Evolutionary conservation across 2,888 invertebrate genomes (phyloP).

Genomic region (Lepeophtheirus nordmannii): DNA sequence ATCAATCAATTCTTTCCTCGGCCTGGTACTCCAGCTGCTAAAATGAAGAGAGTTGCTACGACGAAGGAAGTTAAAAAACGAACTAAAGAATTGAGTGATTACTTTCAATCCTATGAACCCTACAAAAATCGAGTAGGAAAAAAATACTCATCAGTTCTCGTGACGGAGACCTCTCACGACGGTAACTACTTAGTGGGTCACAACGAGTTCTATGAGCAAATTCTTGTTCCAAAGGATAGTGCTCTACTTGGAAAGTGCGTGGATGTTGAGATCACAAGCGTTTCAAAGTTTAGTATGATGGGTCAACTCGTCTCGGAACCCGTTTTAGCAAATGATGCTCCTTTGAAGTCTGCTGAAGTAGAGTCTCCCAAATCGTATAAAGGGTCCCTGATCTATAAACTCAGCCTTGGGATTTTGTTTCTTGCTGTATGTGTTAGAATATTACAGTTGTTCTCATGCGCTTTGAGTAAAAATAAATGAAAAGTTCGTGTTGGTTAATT

Average conservation of each 20-base stretch:
- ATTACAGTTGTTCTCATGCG: no score
- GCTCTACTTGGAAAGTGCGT: no score
- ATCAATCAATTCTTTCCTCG: slow-evolving; percentile 96
- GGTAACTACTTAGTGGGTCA: slow-evolving; percentile 79
- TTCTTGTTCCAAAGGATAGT: slow-evolving; percentile 29
- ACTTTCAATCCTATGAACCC: slow-evolving; percentile 72
- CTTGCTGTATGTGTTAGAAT: no score
- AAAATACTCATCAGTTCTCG: slow-evolving; percentile 53
- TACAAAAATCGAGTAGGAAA: slow-evolving; percentile 53
- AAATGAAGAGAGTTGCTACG: slow-evolving; percentile 64
- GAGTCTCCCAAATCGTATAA: no score
- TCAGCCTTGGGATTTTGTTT: no score
- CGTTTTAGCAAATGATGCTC: no score
- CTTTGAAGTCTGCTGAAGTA: no score
- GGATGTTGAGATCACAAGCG: slow-evolving; percentile 28
- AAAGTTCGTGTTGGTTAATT: no score
- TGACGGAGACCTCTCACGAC: slow-evolving; percentile 86
- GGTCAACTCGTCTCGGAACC: slow-evolving; percentile 28
- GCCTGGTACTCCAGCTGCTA: slow-evolving; percentile 89
- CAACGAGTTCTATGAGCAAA: slow-evolving; percentile 85
- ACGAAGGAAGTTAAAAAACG: slow-evolving; percentile 57
- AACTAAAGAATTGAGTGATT: slow-evolving; percentile 68
- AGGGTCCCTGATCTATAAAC: no score
- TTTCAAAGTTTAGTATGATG: slow-evolving; percentile 37
- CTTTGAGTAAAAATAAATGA: no score